Conservation (phyloP, 2,888 invertebrate genomes). For the Harpagoxenus sublaevis region DNA sequence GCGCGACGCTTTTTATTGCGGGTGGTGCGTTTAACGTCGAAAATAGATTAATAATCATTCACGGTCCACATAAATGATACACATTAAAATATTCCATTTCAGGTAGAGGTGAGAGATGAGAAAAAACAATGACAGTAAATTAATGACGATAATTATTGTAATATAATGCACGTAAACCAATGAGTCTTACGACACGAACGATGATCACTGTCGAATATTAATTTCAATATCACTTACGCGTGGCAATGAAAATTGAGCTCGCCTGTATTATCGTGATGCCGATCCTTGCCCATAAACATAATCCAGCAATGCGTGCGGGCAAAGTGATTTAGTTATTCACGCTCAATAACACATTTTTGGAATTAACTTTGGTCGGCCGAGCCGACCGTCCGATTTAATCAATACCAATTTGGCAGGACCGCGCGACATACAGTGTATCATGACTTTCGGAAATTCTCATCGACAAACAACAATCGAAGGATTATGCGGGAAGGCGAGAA, state of each 20-base stretch:
- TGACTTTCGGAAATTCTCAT: constrained; percentile 34
- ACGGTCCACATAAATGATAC: constrained; percentile 70
- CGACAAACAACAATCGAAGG: not conserved
- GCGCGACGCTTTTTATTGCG: constrained; percentile 77
- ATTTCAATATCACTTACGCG: constrained; percentile 49
- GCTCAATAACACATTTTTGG: constrained; percentile 54
- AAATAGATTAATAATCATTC: constrained; percentile 82
- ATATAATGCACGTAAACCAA: constrained; percentile 18
- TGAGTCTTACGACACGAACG: constrained; percentile 26
- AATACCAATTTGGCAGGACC: constrained; percentile 38
- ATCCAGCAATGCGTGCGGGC: constrained; percentile 46
- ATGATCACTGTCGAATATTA: constrained; percentile 37
- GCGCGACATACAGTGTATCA: constrained; percentile 16
- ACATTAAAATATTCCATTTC: constrained; percentile 74
- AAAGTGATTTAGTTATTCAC: constrained; percentile 54
- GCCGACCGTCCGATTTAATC: constrained; percentile 46
- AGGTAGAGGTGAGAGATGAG: constrained; percentile 62
- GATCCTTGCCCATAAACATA: constrained; percentile 52
- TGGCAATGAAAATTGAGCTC: constrained; percentile 47
- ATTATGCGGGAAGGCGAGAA: constrained; percentile 24
- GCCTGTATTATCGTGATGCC: constrained; percentile 37
- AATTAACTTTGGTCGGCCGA: constrained; percentile 44
- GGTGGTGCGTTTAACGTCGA: constrained; percentile 74
- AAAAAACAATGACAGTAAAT: constrained; percentile 47
- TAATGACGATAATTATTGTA: constrained; percentile 31